Evolutionary conservation across 2,113 vertebrate genomes (phyloP), one percentile per base, ranked within the genome.

Genomic region (Eurypyga helias): DNA sequence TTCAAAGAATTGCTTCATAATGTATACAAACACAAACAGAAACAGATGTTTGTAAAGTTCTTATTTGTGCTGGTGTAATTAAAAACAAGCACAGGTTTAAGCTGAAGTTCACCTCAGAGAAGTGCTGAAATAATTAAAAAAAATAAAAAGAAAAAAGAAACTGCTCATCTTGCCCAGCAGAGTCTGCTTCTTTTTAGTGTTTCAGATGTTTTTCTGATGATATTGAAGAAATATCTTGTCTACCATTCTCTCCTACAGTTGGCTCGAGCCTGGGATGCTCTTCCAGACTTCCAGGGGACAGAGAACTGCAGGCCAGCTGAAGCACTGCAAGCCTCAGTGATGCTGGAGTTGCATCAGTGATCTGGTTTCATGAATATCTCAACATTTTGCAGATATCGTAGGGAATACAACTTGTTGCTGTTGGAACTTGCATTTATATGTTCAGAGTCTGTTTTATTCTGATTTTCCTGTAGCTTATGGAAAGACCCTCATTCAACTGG

Each of bases 31-130:
- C 38, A 80, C 33, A 95, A 94, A 84, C 20, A 92, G 72, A 87
- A 86, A 90, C 73, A 97, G 92, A 87, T 65, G 87, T 92, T 96
- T 94, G 51, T 12, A 41, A 83, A 92, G 55, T 76, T 89, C 83
- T 80, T 87, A 67, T 95, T 94, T 96, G 34, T 92, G 55, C 41
- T 81, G 26, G 9, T 66, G 38, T 86, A 93, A 83, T 90, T 91
- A 78, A 89, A 92, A 94, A 75, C 6, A 26, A 89, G 28, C 29
- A 73, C 8, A 92, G 21, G 60, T 92, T 82, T 79, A 81, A 94
- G 55, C 25, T 41, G 71, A 54, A 87, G 38, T 71, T 93, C 9
- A 5, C 31, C 31, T 93, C 61, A 82, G 38, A 67, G 54, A 82
- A 57, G 8, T 33, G 46, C 7, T 2, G 4, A 72, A 72, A 15